A percentile compares a stretch with the other conserved stretches of the same genome.
Evolutionary conservation across 2,888 invertebrate species (phyloP).

Genomic region (Octonoba sinensis): DNA sequence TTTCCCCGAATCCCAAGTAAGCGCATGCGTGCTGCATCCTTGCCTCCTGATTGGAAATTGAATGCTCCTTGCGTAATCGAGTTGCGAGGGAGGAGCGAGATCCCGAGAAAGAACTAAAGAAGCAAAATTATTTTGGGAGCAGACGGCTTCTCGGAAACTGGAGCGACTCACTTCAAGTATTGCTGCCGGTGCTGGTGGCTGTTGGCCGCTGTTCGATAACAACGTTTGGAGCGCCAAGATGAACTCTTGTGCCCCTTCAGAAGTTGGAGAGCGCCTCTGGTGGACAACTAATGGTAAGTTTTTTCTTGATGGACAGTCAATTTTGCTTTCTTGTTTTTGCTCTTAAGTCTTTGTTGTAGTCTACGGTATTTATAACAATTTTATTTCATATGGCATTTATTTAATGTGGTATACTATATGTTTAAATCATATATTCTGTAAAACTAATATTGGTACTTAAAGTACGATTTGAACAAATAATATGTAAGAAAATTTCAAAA

Average conservation of each 20-base stretch:
- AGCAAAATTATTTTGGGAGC: conserved; percentile 44
- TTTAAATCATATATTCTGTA: too few relatives aligned
- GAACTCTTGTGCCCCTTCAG: neutral
- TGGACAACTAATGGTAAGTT: conserved; percentile 1
- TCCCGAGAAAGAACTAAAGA: conserved; percentile 2
- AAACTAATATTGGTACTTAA: too few relatives aligned
- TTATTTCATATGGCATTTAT: too few relatives aligned
- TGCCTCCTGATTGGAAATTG: conserved; percentile 34
- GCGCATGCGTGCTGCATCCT: conserved; percentile 11
- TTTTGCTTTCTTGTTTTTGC: neutral
- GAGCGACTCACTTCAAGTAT: conserved; percentile 37
- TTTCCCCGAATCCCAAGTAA: neutral
- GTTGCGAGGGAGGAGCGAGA: conserved; percentile 4
- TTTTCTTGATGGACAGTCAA: neutral
- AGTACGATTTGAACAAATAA: too few relatives aligned
- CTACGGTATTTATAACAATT: too few relatives aligned
- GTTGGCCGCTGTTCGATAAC: conserved; percentile 26
- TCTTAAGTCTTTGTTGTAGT: neutral
- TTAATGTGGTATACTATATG: too few relatives aligned
- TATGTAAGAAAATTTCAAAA: too few relatives aligned
- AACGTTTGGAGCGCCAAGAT: neutral
- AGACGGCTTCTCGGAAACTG: conserved; percentile 36
- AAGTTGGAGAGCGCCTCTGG: conserved; percentile 5
- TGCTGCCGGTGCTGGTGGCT: conserved; percentile 25
- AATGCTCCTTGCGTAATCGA: conserved; percentile 14